Evolutionary conservation across 1,140 invertebrate species (phyloP).

Genomic region (Caerostris extrusa): DNA sequence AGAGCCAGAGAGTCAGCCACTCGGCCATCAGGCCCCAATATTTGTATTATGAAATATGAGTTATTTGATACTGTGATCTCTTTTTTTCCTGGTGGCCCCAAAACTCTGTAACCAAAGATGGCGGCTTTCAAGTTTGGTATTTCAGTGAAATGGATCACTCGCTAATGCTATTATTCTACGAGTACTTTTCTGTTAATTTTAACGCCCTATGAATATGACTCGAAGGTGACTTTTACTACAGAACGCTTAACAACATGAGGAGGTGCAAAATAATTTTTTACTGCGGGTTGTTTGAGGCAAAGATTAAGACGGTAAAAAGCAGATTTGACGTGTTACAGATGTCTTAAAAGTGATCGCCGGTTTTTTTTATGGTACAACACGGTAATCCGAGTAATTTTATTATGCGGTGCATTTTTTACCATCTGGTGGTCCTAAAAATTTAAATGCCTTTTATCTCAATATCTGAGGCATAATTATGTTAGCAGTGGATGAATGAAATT

Average conservation of each 20-base stretch:
- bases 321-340: not conserved
- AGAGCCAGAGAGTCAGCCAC: too few relatives aligned
- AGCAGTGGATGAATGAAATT: not conserved
- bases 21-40: too few relatives aligned
- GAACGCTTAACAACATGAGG: not conserved
- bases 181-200: conserved; percentile 51
- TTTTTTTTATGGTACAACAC: conserved; percentile 15
- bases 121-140: not conserved
- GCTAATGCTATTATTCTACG: not conserved
- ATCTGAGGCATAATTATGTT: not conserved
- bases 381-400: not conserved
- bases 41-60: too few relatives aligned
- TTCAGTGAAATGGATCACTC: not conserved
- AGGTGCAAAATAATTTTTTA: conserved; percentile 57
- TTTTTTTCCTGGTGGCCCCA: too few relatives aligned
- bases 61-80: too few relatives aligned
- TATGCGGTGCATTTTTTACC: not conserved
- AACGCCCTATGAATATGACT: conserved; percentile 56
- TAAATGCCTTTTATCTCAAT: conserved; percentile 20
- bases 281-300: conserved; percentile 35
- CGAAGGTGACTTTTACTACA: conserved; percentile 27
- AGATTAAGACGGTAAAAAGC: conserved; percentile 31
- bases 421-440: not conserved
- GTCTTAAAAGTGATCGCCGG: not conserved
- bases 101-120: not conserved